A percentile compares a stretch with the other conserved stretches of the same genome.
Evolutionary conservation across 2,113 vertebrate species (phyloP).

Genomic region (Indri indri): DNA sequence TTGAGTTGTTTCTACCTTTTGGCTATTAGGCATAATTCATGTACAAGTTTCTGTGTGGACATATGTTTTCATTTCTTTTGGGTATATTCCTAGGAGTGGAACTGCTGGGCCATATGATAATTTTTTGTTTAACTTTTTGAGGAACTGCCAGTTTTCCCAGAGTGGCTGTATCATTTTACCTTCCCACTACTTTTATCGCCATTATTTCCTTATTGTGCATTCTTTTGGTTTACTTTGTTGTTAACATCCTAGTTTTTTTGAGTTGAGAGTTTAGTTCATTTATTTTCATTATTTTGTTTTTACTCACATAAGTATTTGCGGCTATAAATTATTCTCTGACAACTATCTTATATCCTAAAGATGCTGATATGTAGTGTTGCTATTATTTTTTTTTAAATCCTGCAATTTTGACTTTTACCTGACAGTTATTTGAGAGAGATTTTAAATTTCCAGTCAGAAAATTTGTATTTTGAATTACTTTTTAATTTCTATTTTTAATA

Average conservation of each 20-base stretch:
- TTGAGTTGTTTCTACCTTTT: neutral
- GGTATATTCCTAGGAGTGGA: neutral
- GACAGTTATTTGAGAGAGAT: neutral
- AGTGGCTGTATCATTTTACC: fast-evolving
- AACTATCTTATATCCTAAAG: neutral
- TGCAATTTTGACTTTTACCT: neutral
- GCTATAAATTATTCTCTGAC: neutral
- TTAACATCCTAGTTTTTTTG: neutral
- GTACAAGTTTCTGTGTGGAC: neutral
- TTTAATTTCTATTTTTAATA: neutral
- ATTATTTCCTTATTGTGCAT: neutral
- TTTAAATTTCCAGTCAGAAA: slow-evolving; percentile 19
- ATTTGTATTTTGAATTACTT: neutral
- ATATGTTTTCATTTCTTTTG: neutral
- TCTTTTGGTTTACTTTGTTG: neutral
- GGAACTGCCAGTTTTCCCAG: neutral
- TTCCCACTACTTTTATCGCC: too few relatives aligned
- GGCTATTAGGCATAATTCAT: fast-evolving
- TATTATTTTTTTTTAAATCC: neutral
- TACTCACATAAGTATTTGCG: neutral
- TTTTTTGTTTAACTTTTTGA: neutral
- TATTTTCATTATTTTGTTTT: neutral
- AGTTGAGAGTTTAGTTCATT: neutral
- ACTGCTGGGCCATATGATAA: neutral
- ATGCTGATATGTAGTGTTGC: neutral